Conservation (phyloP, 2,888 invertebrate species). For the Drosophila antonietae region DNA sequence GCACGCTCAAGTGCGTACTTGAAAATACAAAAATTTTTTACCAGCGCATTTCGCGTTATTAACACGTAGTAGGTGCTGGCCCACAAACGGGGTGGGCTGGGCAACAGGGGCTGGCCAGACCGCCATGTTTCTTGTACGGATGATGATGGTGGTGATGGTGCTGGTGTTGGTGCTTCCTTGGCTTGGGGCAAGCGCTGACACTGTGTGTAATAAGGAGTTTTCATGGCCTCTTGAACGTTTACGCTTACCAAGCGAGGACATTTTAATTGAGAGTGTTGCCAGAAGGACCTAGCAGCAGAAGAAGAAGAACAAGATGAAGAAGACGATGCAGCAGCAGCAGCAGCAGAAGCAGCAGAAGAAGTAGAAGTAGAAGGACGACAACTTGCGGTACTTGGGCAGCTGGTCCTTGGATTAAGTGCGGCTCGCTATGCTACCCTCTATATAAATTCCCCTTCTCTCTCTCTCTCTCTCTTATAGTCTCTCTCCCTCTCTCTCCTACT, state of each 20-base stretch:
- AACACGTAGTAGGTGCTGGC: slow-evolving; percentile 74
- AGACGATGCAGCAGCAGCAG: slow-evolving; percentile 14
- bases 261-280: slow-evolving; percentile 80
- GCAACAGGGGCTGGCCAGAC: neutral
- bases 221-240: slow-evolving; percentile 80
- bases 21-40: slow-evolving; percentile 75
- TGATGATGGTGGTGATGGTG: slow-evolving; percentile 30
- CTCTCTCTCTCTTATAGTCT: too few relatives aligned
- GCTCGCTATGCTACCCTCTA: slow-evolving; percentile 47
- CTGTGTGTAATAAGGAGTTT: slow-evolving; percentile 80
- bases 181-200: slow-evolving; percentile 59
- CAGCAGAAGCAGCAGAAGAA: neutral
- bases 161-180: slow-evolving; percentile 19
- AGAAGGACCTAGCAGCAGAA: slow-evolving; percentile 61
- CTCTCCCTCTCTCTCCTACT: neutral
- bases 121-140: neutral
- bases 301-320: slow-evolving; percentile 6
- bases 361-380: slow-evolving; percentile 47
- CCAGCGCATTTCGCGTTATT: slow-evolving; percentile 77
- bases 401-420: slow-evolving; percentile 74
- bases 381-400: slow-evolving; percentile 78
- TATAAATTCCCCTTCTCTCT: neutral
- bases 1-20: slow-evolving; percentile 66
- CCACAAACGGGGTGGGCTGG: neutral
- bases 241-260: slow-evolving; percentile 81